Evolutionary conservation across 2,113 vertebrate genomes (phyloP).

Genomic region (Pseudorectes ferrugineus): DNA sequence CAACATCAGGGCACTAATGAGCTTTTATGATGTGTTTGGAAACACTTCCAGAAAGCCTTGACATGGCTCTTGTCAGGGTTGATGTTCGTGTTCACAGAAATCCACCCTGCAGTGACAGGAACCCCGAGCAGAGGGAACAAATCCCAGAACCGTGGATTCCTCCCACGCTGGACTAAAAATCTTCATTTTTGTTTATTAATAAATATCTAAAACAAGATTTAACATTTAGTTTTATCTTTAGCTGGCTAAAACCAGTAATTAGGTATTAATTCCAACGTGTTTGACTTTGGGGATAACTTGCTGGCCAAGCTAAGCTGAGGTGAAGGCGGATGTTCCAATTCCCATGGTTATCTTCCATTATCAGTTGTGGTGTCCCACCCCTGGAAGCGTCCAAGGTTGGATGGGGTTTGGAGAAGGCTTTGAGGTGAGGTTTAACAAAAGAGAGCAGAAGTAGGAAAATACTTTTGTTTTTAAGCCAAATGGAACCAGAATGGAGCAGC

Average conservation of each 20-base stretch:
- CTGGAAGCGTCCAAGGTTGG: not conserved
- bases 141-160: not conserved
- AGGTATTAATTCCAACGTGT: not conserved
- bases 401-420: not conserved
- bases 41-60: not conserved
- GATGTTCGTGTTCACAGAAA: not conserved
- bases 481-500: rapidly evolving
- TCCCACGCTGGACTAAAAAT: rapidly evolving
- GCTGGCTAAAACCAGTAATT: not conserved
- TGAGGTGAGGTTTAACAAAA: not conserved
- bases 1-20: not conserved
- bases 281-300: not conserved
- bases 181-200: not conserved
- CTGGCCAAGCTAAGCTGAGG: not conserved
- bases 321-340: not conserved
- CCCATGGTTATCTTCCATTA: not conserved
- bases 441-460: not conserved
- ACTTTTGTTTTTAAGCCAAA: rapidly evolving
- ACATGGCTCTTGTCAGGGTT: not conserved
- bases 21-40: not conserved
- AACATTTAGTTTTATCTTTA: not conserved
- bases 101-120: not conserved
- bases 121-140: not conserved
- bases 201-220: not conserved
- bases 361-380: not conserved